Conservation (phyloP, 53 echinoderm and acorn worm species). For the Actinopyga echinites region DNA sequence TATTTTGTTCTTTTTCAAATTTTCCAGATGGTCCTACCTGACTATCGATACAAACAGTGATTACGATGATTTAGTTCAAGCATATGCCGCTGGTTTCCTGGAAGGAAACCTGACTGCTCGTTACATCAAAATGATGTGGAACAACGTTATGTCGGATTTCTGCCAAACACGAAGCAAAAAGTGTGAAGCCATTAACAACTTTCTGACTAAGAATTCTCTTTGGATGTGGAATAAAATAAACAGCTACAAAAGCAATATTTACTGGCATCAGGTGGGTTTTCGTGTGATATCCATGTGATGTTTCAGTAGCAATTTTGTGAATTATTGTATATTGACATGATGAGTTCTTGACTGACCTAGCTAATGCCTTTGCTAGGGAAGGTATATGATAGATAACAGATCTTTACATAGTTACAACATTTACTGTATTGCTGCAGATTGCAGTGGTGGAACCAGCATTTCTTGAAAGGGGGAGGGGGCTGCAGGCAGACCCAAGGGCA, state of each 20-base stretch:
- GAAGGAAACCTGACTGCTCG: slow-evolving; percentile 76
- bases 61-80: slow-evolving; percentile 73
- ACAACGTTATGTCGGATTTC: slow-evolving; percentile 71
- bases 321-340: too few relatives aligned
- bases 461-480: too few relatives aligned
- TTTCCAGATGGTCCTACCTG: slow-evolving; percentile 77
- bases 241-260: slow-evolving; percentile 59
- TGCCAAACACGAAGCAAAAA: slow-evolving; percentile 59
- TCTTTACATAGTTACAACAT: too few relatives aligned
- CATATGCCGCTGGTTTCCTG: slow-evolving; percentile 87
- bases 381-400: too few relatives aligned
- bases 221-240: slow-evolving; percentile 75
- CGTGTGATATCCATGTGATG: too few relatives aligned
- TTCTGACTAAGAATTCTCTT: slow-evolving; percentile 70
- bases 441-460: too few relatives aligned
- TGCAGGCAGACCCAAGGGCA: too few relatives aligned
- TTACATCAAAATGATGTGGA: slow-evolving; percentile 89
- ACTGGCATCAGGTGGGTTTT: slow-evolving; percentile 83
- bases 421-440: too few relatives aligned
- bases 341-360: too few relatives aligned
- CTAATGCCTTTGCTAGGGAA: too few relatives aligned
- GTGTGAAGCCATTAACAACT: slow-evolving; percentile 67
- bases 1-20: neutral
- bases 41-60: slow-evolving; percentile 78
- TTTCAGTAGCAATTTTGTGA: too few relatives aligned